Conservation (phyloP, 2,888 invertebrate species). For the Beris morrisii region DNA sequence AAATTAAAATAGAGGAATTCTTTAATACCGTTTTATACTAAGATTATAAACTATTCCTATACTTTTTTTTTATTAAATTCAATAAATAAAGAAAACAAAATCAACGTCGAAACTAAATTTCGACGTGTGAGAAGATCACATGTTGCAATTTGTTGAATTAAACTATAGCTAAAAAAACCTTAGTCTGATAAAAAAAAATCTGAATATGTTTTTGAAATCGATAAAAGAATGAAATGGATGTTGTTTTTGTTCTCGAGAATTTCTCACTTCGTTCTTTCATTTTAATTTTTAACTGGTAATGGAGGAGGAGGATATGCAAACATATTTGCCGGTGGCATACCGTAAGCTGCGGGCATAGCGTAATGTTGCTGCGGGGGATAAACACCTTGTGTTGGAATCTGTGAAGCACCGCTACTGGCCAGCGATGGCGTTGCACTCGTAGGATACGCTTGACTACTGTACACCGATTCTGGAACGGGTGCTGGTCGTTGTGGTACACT, state of each 20-base stretch:
- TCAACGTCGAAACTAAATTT: no score
- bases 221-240: neutral
- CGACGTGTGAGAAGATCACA: no score
- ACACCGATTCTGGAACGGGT: constrained; percentile 4
- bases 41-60: no score
- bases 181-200: neutral
- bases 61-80: no score
- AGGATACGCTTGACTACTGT: constrained; percentile 32
- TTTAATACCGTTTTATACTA: no score
- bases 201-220: neutral
- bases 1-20: no score
- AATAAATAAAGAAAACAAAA: no score
- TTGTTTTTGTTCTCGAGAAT: neutral
- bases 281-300: constrained; percentile 54
- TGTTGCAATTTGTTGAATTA: neutral
- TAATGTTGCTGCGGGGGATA: constrained; percentile 19
- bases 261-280: constrained; percentile 4
- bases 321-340: constrained; percentile 46
- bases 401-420: no score
- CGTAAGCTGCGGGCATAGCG: constrained; percentile 41
- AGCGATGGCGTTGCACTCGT: constrained; percentile 17
- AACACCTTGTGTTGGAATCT: constrained; percentile 21
- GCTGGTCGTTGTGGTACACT: constrained; percentile 37
- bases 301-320: constrained; percentile 55
- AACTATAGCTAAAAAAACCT: neutral